phyloP scores from a whole-genome alignment of 2,888 invertebrate species.

The Hypomecis punctinalis region DNA sequence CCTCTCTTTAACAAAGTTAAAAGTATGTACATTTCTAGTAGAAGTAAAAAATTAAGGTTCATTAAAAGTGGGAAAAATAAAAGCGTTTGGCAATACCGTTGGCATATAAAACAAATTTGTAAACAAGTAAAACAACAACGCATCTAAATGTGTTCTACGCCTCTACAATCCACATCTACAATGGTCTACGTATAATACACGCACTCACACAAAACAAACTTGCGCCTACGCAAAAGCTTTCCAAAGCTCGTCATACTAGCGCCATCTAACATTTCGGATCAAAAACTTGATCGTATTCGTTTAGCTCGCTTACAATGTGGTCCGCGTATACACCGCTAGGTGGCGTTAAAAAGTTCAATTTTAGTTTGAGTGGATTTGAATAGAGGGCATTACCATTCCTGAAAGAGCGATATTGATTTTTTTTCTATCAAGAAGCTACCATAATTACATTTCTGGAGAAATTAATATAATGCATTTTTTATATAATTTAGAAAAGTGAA shows the following conservation, averaged over 20 bases:
- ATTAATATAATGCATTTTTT: background rate
- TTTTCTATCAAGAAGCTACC: too few species aligned
- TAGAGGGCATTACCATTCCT: constrained; percentile 54
- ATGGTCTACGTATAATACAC: background rate
- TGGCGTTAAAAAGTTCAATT: constrained; percentile 45
- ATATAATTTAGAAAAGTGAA: background rate
- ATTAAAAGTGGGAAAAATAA: constrained; percentile 10
- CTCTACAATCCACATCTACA: constrained; percentile 1
- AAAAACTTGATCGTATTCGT: constrained; percentile 25
- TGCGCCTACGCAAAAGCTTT: constrained; percentile 48
- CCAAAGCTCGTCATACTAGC: constrained; percentile 46
- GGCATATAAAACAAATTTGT: constrained; percentile 25
- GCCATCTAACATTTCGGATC: constrained; percentile 60
- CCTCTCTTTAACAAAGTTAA: too few species aligned
- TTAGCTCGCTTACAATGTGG: constrained; percentile 35
- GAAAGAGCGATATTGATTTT: background rate
- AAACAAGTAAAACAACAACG: constrained; percentile 30
- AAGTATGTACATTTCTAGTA: too few species aligned
- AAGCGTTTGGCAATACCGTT: background rate
- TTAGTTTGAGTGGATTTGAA: constrained; percentile 37
- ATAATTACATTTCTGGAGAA: too few species aligned
- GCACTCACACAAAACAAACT: constrained; percentile 22
- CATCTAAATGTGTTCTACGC: constrained; percentile 19
- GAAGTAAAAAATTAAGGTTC: too few species aligned
- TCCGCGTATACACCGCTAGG: constrained; percentile 49